Base-by-base conservation (phyloP, 2,113 vertebrate species). In the Triplophysa tibetana region DNA sequence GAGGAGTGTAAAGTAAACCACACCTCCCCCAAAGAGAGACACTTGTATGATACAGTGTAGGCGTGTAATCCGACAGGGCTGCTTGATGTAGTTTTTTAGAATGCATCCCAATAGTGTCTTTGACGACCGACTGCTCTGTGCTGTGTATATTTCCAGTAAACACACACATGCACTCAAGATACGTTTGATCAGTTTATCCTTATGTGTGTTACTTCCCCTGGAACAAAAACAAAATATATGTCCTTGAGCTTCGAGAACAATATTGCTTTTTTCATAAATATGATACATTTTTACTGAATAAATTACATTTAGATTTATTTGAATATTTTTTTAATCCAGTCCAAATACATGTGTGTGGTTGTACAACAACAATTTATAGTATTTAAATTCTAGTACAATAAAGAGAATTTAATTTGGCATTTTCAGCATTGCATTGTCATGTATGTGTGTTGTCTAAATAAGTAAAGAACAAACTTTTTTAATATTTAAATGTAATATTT, bases 71-170 rank as follows among this genome's bases (percentile, higher is more conserved):
- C 29, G 67, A 14, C 48, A n/a, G 75, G 58, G 83, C 66, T 67
- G 82, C 82, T 86, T 87, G 82, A 72, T 82, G 87, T 76, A 83
- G 85, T 58, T n/a, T 17, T 81, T 83, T 82, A 75, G 84, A 77
- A 83, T 85, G 81, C 83, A 84, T 87, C 82, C 89, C 87, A 90
- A 88, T 86, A 81, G 85, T 81, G 86, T 82, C 80, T 88, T 85
- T 77, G 84, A 79, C 81, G 87, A 91, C 87, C 89, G 86, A 62
- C 76, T 82, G 85, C 86, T 86, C 88, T 88, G 87, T 85, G 87
- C 87, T 88, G 87, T 91, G 89, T 85, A 58, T 8, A n/a, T 56
- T 1, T 43, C 8, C 0, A 43, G 2, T 43, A 52, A 3, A 52
- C 13, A 52, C 50, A 50, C 48, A 13, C 48, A 50, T 14, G 14